Conservation (phyloP, 2,888 invertebrate genomes). For the Scaptomyza caliginosa region DNA sequence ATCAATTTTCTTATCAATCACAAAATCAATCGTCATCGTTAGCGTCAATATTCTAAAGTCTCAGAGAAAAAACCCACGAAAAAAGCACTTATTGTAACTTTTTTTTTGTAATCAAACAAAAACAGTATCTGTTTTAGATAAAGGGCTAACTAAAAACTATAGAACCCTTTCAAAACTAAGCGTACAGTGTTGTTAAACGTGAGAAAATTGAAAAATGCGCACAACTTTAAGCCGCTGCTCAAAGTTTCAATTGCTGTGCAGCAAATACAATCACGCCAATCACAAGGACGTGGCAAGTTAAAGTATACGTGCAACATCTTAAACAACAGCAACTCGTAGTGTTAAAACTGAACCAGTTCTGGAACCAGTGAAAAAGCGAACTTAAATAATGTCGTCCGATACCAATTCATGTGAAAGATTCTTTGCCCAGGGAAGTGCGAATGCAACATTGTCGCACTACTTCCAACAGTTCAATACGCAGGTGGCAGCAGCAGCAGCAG, state of each 20-base stretch:
- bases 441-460: slow-evolving; percentile 78
- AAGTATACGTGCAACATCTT: background rate
- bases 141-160: background rate
- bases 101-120: slow-evolving; percentile 37
- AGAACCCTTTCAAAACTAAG: background rate
- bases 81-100: slow-evolving; percentile 33
- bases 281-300: slow-evolving; percentile 69
- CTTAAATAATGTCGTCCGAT: slow-evolving; percentile 64
- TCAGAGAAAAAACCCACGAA: no score
- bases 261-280: slow-evolving; percentile 59
- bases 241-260: slow-evolving; percentile 49
- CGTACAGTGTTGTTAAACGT: slow-evolving; percentile 17
- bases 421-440: slow-evolving; percentile 81
- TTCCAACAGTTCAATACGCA: slow-evolving; percentile 81
- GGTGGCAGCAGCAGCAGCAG: slow-evolving; percentile 69
- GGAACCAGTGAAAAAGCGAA: slow-evolving; percentile 32
- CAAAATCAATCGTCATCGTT: background rate
- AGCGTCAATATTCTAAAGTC: background rate
- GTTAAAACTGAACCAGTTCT: background rate
- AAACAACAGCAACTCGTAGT: background rate
- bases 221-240: slow-evolving; percentile 47
- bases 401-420: slow-evolving; percentile 79
- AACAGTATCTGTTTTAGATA: slow-evolving; percentile 37
- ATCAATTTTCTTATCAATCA: slow-evolving; percentile 3
- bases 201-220: slow-evolving; percentile 60